Evolutionary conservation across 2,113 vertebrate species (phyloP).

Genomic region (Protomyctophum bolini): DNA sequence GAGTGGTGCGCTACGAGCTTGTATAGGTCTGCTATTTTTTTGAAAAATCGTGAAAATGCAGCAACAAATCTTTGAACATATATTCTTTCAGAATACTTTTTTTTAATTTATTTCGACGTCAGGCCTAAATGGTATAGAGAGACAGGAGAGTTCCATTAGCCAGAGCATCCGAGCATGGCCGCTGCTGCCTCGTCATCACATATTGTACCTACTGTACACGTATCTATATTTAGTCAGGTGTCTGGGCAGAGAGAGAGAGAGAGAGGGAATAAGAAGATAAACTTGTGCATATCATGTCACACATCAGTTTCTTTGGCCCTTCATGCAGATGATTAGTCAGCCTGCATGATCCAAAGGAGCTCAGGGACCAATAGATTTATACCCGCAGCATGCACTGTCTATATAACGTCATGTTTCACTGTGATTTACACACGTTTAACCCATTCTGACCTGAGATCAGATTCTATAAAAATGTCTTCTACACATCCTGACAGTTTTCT

Average conservation of each 20-base stretch:
- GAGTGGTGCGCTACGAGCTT: no score
- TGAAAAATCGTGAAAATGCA: no score
- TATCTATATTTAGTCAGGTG: conserved; percentile 34
- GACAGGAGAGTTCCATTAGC: conserved; percentile 73
- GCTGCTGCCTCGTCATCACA: conserved; percentile 76
- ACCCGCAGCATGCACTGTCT: conserved; percentile 52
- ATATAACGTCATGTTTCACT: conserved; percentile 60
- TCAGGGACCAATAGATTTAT: conserved; percentile 69
- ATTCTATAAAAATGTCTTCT: no score
- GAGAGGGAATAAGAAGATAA: background rate
- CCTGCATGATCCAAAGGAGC: conserved; percentile 56
- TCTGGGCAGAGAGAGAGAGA: conserved; percentile 22
- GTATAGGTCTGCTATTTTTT: no score
- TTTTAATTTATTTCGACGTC: no score
- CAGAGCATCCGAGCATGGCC: conserved; percentile 67
- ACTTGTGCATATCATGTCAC: conserved; percentile 55
- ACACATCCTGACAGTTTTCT: no score
- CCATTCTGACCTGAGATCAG: no score
- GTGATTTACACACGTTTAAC: conserved; percentile 68
- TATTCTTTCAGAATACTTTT: no score
- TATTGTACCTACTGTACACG: conserved; percentile 55
- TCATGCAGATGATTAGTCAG: conserved; percentile 65
- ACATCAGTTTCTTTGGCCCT: conserved; percentile 61
- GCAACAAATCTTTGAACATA: no score
- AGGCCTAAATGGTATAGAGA: no score